phyloP scores from a whole-genome alignment of 2,113 vertebrate species.

The Cyphomyrus plagiostoma region DNA sequence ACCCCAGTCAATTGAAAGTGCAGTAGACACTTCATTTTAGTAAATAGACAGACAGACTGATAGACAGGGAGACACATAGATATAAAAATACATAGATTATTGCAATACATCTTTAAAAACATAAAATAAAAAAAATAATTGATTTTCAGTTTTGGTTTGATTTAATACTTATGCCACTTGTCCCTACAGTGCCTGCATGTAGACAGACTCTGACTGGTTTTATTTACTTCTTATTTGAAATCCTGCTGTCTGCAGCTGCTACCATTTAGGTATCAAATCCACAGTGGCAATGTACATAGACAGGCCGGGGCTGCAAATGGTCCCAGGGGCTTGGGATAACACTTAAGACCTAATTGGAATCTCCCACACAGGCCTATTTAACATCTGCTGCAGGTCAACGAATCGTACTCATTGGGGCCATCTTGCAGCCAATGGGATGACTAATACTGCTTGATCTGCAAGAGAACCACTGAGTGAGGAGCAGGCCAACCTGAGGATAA shows the following conservation, averaged over 20 bases:
- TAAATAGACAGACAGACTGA: not conserved
- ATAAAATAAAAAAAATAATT: not conserved
- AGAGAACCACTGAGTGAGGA: not conserved
- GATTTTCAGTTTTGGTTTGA: not conserved
- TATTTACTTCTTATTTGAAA: not conserved
- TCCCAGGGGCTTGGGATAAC: not conserved
- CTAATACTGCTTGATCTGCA: not conserved
- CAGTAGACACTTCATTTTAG: not conserved
- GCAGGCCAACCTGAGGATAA: not conserved
- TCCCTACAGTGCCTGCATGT: not conserved
- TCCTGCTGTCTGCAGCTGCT: not conserved
- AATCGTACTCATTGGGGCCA: not conserved
- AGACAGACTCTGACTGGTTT: not conserved
- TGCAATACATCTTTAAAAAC: not conserved
- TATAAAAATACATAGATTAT: not conserved
- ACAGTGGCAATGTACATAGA: not conserved
- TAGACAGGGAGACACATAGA: not conserved
- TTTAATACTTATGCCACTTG: not conserved
- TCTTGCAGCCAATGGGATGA: not conserved
- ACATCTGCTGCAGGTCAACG: conserved; percentile 8
- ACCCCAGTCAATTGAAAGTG: not conserved
- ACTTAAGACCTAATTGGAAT: not conserved
- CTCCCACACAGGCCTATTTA: not conserved
- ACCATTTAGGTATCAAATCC: conserved; percentile 10
- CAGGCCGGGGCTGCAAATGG: no score